Base-by-base conservation (phyloP, 2,113 vertebrate species). In the Oxyruncus cristatus region DNA sequence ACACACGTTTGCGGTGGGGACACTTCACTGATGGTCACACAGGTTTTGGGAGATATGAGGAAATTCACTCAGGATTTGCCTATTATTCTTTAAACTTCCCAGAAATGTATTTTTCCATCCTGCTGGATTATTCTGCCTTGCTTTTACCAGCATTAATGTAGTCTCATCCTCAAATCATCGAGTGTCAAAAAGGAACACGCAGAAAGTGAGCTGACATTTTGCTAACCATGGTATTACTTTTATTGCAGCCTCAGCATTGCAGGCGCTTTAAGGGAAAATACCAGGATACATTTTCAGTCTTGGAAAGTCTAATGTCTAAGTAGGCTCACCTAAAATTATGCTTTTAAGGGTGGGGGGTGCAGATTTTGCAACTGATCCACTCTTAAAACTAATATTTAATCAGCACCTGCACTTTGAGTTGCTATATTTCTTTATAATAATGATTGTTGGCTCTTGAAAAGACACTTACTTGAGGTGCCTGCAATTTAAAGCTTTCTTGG, bases 401-500 rank as follows among this genome's bases (percentile, higher is more conserved):
- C 94, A 96, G 79, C 77, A 94, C 33, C 79, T 90, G 55, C 41
- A 73, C 74, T 72, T 59, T 12, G 76, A 94, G 68, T 42, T 92
- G 73, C 62, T 58, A 28, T 93, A 91, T 92, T 41, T 95, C 82
- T 91, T 95, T 80, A 50, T 39, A 39, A 68, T 75, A 47, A 83
- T 77, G 85, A 79, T 61, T 33, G 39, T 2, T 83, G 88, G 35
- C 80, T 90, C 74, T 68, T 89, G n/a, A 76, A 80, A 86, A 86
- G 58, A 63, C 30, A 80, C 70, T 84, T 78, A 89, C 22, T 71
- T 81, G 58, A 95, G 93, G 49, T 94, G 59, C 41, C 65, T 97
- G 89, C 63, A 78, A 68, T 95, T 95, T 77, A 89, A 95, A 93
- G 85, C 71, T 91, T 93, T 21, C 82, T 71, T 91, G 59, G 74